phyloP scores from a whole-genome alignment of 2,113 vertebrate genomes.

The Phrynosoma blainvillii region DNA sequence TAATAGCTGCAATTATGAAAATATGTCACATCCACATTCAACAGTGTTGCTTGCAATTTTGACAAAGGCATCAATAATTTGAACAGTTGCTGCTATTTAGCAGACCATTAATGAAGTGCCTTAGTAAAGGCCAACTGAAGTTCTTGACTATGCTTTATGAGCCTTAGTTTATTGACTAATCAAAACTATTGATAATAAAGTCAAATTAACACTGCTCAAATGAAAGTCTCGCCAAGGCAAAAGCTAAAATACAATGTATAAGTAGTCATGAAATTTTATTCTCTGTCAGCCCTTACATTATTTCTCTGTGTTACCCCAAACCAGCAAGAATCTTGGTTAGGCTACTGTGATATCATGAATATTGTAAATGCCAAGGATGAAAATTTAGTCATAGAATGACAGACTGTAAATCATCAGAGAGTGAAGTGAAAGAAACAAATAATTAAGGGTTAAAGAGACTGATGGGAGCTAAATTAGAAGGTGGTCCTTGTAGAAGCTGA shows the following conservation, averaged over 20 bases:
- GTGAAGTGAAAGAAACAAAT: neutral
- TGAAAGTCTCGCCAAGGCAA: neutral
- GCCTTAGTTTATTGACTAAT: constrained; percentile 16
- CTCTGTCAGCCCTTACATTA: neutral
- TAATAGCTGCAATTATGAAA: constrained; percentile 69
- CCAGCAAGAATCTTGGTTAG: neutral
- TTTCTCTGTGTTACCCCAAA: neutral
- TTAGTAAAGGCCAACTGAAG: constrained; percentile 38
- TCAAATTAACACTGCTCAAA: constrained; percentile 37
- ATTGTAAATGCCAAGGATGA: too few species aligned
- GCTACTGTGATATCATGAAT: neutral
- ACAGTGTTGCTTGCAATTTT: constrained; percentile 65
- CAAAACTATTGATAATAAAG: constrained; percentile 41
- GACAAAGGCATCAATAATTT: constrained; percentile 58
- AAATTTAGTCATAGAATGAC: too few species aligned
- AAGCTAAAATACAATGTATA: neutral
- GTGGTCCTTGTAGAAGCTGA: neutral
- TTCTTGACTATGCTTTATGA: constrained; percentile 45
- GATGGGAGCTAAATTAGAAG: too few species aligned
- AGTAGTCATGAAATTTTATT: neutral
- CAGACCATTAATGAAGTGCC: constrained; percentile 42
- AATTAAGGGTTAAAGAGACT: neutral
- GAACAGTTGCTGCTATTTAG: constrained; percentile 60
- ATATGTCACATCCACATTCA: constrained; percentile 63
- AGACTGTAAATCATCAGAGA: neutral